Conservation (phyloP, 2,797 vertebrate genomes). For the Poeciliopsis infans region DNA sequence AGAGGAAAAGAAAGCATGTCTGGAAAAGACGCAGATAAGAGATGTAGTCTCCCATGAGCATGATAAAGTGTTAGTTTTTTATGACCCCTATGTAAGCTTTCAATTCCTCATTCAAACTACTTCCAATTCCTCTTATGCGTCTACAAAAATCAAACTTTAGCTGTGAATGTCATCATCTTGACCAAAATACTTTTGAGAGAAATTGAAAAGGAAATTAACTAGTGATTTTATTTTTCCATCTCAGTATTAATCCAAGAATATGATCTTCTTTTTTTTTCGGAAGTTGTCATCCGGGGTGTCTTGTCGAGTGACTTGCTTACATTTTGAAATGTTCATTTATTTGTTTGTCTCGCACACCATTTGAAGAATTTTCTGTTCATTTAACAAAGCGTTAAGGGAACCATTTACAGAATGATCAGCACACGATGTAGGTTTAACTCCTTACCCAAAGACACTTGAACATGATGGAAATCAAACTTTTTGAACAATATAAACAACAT, state of each 20-base stretch:
- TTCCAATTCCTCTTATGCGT: conserved; percentile 42
- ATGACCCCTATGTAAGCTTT: conserved; percentile 44
- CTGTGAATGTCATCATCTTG: neutral
- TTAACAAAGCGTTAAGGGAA: neutral
- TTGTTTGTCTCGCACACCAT: neutral
- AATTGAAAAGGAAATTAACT: neutral
- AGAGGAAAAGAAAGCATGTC: conserved; percentile 34
- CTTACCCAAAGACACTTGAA: neutral
- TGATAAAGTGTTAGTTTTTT: conserved; percentile 16
- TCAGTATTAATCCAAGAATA: neutral
- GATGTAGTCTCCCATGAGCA: conserved; percentile 3
- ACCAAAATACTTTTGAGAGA: neutral
- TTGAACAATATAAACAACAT: neutral
- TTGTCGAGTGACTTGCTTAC: no score
- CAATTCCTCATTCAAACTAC: conserved; percentile 42
- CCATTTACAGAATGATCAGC: neutral
- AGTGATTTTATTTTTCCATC: neutral
- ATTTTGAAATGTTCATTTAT: neutral
- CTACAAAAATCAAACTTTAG: conserved; percentile 5
- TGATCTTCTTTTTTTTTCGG: neutral
- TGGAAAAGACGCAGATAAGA: conserved; percentile 23
- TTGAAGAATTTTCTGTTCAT: neutral
- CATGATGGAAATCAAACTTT: neutral
- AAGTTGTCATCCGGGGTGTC: neutral
- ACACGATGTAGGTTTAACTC: neutral